Evolutionary conservation across 2,888 invertebrate species (phyloP).

Genomic region (Stenurella melanura): DNA sequence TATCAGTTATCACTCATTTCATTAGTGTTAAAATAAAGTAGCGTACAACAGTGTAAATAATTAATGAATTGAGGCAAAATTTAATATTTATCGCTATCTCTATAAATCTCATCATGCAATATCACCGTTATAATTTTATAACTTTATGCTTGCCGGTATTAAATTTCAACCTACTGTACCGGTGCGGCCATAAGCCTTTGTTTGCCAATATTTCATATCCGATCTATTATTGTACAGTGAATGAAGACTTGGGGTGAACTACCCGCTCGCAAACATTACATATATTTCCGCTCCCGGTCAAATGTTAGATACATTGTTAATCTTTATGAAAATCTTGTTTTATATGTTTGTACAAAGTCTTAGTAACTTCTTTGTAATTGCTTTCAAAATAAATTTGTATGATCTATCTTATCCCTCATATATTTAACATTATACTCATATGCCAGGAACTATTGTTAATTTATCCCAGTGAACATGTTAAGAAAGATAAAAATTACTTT

Average conservation of each 20-base stretch:
- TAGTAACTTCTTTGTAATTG: conserved; percentile 55
- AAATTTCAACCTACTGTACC: conserved; percentile 1
- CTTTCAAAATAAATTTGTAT: conserved; percentile 54
- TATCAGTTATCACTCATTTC: too few species aligned
- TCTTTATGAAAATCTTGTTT: conserved; percentile 57
- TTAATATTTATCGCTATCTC: too few species aligned
- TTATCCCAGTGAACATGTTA: too few species aligned
- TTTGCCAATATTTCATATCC: conserved; percentile 50
- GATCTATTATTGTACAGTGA: conserved; percentile 34
- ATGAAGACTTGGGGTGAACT: conserved; percentile 43
- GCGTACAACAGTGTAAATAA: too few species aligned
- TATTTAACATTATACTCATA: neutral
- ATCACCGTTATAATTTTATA: neutral
- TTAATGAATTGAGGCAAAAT: too few species aligned
- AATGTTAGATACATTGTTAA: conserved; percentile 56
- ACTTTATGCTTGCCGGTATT: neutral
- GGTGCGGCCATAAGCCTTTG: conserved; percentile 29
- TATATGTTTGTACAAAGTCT: conserved; percentile 59
- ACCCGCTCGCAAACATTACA: conserved; percentile 49
- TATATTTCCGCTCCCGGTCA: conserved; percentile 53
- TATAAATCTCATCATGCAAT: too few species aligned
- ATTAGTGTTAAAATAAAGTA: too few species aligned
- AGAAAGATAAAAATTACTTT: too few species aligned
- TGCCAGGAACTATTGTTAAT: neutral
- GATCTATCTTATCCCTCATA: conserved; percentile 19